Evolutionary conservation across 2,797 vertebrate species (phyloP), one percentile per base, ranked within the genome.

Genomic region (Trachops cirrhosus): DNA sequence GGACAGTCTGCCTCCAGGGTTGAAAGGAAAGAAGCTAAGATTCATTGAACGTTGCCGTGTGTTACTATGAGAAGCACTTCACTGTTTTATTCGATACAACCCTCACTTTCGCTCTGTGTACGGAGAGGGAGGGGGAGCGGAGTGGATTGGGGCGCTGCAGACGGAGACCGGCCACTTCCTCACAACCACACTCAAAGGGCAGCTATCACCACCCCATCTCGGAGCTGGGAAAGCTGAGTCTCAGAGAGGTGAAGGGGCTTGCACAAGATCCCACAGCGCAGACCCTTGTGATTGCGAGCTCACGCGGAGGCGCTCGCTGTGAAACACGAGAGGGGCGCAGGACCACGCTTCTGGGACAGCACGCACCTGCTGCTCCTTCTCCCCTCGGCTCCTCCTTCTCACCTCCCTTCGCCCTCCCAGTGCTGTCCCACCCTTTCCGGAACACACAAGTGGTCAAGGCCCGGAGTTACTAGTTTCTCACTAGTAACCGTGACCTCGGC

Each of bases 101-200:
- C 48, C 37, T 87, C 26, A n/a, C 14, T 50, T 26, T 39, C 37
- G 3, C 4, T 41, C 21, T 22, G n/a, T 8, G 37, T 44, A 29
- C 2, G 11, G 29, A 77, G 52, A n/a, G 16, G 19, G 10, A 29
- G 12, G 37, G 16, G 19, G 8, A 29, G 12, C 5, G 3, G 2
- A 26, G 16, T 2, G 2, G 2, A 26, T 12, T 2, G 2, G 21
- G 41, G n/a, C 12, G 0, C 29, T 6, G 59, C 34, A 22, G 12
- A 59, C 52, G n/a, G 5, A 77, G 22, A 44, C 0, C 3, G 91
- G 79, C 89, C 29, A 82, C 32, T 26, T 41, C 32, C 44, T 32
- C 29, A 6, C 16, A 54, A 6, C 32, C 57, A 50, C 41, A 16
- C 22, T 50, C 24, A 3, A 24, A 50, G 22, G 44, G 32, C 29